A percentile compares a stretch with the other conserved stretches of the same genome.
Evolutionary conservation across 2,888 invertebrate genomes (phyloP).

Genomic region (Embidobia sp.): DNA sequence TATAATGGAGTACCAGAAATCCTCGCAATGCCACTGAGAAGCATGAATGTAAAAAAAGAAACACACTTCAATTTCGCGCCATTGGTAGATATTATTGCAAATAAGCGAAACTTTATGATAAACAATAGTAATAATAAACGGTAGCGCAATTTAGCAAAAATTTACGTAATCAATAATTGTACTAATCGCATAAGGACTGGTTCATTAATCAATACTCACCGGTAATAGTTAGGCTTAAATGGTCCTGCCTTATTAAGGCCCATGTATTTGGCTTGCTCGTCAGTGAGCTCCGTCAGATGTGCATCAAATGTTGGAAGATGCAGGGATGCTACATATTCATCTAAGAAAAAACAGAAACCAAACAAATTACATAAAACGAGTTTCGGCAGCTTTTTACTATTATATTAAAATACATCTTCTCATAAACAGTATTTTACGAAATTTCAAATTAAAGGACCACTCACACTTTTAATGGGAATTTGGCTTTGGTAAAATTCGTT

Average conservation of each 20-base stretch:
- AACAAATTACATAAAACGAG: too few species aligned
- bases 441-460: too few species aligned
- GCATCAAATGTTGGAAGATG: conserved; percentile 99
- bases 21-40: conserved; percentile 66
- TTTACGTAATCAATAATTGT: too few species aligned
- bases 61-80: conserved; percentile 57
- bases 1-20: conserved; percentile 64
- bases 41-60: conserved; percentile 61
- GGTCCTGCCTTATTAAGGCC: conserved; percentile 99
- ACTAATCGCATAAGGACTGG: conserved; percentile 5
- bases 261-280: conserved; percentile 98
- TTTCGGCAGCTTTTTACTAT: too few species aligned
- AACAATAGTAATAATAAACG: conserved; percentile 24
- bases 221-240: conserved; percentile 99
- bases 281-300: conserved; percentile 96
- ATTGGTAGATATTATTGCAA: conserved; percentile 31
- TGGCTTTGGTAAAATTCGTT: too few species aligned
- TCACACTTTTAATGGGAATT: too few species aligned
- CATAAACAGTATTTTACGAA: too few species aligned
- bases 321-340: conserved; percentile 98
- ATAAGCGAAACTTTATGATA: conserved; percentile 43
- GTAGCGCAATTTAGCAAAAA: conserved; percentile 40
- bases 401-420: too few species aligned
- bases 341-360: too few species aligned
- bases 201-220: conserved; percentile 84